Evolutionary conservation across 2,797 vertebrate genomes (phyloP).

Genomic region (Anabacerthia variegaticeps): DNA sequence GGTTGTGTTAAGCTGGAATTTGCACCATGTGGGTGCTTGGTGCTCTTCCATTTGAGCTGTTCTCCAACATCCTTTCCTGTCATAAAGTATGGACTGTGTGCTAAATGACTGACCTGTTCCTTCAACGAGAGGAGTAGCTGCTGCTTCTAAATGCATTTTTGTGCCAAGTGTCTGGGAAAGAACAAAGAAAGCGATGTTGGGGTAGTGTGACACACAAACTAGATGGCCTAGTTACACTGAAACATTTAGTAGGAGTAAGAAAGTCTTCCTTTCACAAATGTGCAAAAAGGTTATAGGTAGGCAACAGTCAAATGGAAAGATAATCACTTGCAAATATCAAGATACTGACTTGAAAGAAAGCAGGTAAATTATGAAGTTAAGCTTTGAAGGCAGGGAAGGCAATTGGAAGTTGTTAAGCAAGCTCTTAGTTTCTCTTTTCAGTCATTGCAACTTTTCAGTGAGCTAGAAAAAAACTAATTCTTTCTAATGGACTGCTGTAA

Average conservation of each 20-base stretch:
- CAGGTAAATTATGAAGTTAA: background rate
- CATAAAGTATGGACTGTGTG: background rate
- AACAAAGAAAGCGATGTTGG: rapidly evolving
- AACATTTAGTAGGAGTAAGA: background rate
- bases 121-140: background rate
- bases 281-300: background rate
- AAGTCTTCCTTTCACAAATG: background rate
- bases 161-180: background rate
- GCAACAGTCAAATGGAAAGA: background rate
- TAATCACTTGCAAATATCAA: background rate
- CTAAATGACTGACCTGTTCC: background rate
- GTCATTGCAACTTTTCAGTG: background rate
- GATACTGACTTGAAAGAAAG: background rate
- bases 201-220: background rate
- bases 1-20: background rate
- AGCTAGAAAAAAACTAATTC: background rate
- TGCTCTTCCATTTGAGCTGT: background rate
- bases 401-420: background rate
- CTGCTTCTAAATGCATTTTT: background rate
- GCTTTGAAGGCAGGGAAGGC: background rate
- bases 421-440: background rate
- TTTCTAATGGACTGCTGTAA: background rate
- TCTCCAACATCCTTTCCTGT: background rate
- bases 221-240: background rate
- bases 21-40: background rate